phyloP scores from a whole-genome alignment of 2,113 vertebrate species.

The Atlantisia rogersi region DNA sequence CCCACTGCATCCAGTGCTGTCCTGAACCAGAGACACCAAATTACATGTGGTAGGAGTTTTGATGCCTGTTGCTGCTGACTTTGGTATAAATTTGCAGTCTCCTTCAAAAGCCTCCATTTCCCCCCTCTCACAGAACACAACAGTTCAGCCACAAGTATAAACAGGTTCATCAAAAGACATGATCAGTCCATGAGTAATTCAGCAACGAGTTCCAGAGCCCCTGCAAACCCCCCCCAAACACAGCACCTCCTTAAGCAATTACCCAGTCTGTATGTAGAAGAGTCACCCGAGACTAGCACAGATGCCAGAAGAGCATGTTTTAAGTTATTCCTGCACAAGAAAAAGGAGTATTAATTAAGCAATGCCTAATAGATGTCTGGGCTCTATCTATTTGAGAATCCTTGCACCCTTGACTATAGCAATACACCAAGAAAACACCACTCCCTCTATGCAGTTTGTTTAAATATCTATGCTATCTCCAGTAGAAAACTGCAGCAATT shows the following conservation, averaged over 20 bases:
- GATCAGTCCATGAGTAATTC: not conserved
- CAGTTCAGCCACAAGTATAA: not conserved
- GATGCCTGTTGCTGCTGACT: not conserved
- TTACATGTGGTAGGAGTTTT: not conserved
- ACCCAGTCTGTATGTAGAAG: not conserved
- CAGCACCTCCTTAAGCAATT: constrained; percentile 2
- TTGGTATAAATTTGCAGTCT: not conserved
- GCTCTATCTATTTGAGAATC: not conserved
- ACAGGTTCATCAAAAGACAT: not conserved
- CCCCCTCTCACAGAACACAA: not conserved
- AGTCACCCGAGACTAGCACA: constrained; percentile 22
- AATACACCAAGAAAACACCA: not conserved
- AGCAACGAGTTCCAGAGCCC: not conserved
- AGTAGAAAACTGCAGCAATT: not conserved
- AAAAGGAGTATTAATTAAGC: not conserved
- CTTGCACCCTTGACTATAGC: not conserved
- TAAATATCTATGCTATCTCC: not conserved
- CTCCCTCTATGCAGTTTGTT: not conserved
- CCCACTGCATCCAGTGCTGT: not conserved
- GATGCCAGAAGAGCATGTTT: constrained; percentile 7
- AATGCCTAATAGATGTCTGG: not conserved
- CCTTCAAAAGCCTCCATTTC: not conserved
- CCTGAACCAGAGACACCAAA: not conserved
- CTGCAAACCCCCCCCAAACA: not conserved
- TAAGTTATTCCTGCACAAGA: constrained; percentile 20